Evolutionary conservation across 2,888 invertebrate genomes (phyloP).

Genomic region (Lycocerus yunnanus): DNA sequence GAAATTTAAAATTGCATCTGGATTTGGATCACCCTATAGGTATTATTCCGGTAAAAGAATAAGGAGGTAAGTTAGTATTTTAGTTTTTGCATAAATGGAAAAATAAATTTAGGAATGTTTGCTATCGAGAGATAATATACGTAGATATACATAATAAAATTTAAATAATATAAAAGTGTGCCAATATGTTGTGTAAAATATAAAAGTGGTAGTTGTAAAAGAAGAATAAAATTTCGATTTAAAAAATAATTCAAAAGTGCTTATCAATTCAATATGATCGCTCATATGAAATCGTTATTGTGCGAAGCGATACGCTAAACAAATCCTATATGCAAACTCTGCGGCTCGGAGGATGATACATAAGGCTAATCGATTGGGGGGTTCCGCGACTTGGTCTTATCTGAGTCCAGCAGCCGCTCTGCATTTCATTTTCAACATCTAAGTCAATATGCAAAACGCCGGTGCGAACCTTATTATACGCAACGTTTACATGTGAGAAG

Average conservation of each 20-base stretch:
- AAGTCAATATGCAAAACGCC: conserved; percentile 47
- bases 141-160: too few species aligned
- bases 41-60: too few species aligned
- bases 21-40: too few species aligned
- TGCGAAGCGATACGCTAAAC: conserved; percentile 35
- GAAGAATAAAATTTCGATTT: neutral
- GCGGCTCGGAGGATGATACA: conserved; percentile 38
- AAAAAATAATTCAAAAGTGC: conserved; percentile 1
- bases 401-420: conserved; percentile 49
- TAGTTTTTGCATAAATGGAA: too few species aligned
- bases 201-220: neutral
- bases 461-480: conserved; percentile 29
- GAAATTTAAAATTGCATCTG: too few species aligned
- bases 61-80: too few species aligned
- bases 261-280: conserved; percentile 22
- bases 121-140: too few species aligned
- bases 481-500: conserved; percentile 33
- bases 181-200: neutral
- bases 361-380: conserved; percentile 46
- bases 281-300: conserved; percentile 34
- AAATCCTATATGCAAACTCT: conserved; percentile 39
- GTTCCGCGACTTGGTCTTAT: conserved; percentile 47
- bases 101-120: too few species aligned
- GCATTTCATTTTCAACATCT: conserved; percentile 42
- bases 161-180: neutral